These are phyloP conservation scores for Liparis tanakae DNA, from an alignment of 2,797 vertebrate genomes.

Conservation along the genomic window DNA sequence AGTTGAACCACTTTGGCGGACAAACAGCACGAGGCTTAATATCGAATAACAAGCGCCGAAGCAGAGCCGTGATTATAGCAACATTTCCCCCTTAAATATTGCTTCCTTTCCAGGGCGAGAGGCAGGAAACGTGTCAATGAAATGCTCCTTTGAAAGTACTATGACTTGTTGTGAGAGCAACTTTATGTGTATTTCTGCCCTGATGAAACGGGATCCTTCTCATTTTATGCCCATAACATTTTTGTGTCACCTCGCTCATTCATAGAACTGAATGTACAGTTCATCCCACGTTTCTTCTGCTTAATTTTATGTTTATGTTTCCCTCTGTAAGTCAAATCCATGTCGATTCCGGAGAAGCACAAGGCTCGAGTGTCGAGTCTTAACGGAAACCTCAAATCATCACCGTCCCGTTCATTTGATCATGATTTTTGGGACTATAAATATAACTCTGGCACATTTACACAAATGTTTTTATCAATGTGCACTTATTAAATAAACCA, in stretches of 20 bases:
- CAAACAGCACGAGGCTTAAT: slow-evolving; percentile 6
- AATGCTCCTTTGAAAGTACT: slow-evolving; percentile 19
- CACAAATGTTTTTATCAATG: too few species aligned
- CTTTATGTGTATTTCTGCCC: neutral
- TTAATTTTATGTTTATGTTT: too few species aligned
- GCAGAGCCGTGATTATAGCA: slow-evolving; percentile 40
- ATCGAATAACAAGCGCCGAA: slow-evolving; percentile 40
- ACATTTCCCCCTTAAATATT: slow-evolving; percentile 23
- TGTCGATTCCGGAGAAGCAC: neutral
- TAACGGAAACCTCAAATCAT: too few species aligned
- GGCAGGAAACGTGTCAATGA: slow-evolving; percentile 19
- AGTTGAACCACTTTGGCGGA: too few species aligned
- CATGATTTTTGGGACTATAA: too few species aligned
- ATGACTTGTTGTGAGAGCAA: neutral
- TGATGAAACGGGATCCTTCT: neutral
- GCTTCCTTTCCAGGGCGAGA: slow-evolving; percentile 24
- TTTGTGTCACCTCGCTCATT: neutral
- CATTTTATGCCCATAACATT: neutral
- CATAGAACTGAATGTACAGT: too few species aligned
- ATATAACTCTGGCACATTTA: too few species aligned
- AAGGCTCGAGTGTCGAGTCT: neutral
- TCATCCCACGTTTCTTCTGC: too few species aligned
- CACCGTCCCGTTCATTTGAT: neutral
- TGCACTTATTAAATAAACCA: too few species aligned
- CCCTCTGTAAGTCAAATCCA: too few species aligned